Evolutionary conservation across 2,888 invertebrate species (phyloP).

Genomic region (Trissolcus japonicus): DNA sequence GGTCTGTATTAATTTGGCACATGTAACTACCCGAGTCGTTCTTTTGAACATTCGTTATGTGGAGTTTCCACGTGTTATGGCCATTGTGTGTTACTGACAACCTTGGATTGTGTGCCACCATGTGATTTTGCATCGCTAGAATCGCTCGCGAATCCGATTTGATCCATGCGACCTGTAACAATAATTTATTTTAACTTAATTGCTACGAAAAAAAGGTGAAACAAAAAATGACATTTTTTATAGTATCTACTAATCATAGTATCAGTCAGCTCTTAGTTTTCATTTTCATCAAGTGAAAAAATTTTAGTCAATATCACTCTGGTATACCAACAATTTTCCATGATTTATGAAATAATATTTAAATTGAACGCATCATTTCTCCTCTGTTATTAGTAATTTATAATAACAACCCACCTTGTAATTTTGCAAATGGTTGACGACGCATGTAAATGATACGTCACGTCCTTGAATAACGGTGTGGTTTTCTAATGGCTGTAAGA

Average conservation of each 20-base stretch:
- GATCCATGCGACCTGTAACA: conserved; percentile 89
- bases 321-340: too few species aligned
- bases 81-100: conserved; percentile 92
- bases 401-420: conserved; percentile 82
- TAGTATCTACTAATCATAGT: too few species aligned
- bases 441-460: conserved; percentile 91
- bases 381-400: neutral
- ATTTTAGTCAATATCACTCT: neutral
- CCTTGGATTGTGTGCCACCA: conserved; percentile 91
- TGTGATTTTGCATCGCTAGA: conserved; percentile 90
- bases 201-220: neutral
- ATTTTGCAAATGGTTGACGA: conserved; percentile 90
- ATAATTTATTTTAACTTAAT: neutral
- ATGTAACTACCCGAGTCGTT: conserved; percentile 95
- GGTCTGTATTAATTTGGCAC: conserved; percentile 95
- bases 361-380: conserved; percentile 52
- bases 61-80: conserved; percentile 94
- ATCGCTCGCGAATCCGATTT: conserved; percentile 93
- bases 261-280: too few species aligned
- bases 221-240: too few species aligned
- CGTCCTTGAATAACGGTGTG: conserved; percentile 91
- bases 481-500: conserved; percentile 89
- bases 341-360: neutral
- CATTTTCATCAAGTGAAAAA: neutral
- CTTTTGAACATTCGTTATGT: conserved; percentile 91